Evolutionary conservation across 2,797 vertebrate species (phyloP), one percentile per base, ranked within the genome.

Genomic region (Enteromius paludinosus): DNA sequence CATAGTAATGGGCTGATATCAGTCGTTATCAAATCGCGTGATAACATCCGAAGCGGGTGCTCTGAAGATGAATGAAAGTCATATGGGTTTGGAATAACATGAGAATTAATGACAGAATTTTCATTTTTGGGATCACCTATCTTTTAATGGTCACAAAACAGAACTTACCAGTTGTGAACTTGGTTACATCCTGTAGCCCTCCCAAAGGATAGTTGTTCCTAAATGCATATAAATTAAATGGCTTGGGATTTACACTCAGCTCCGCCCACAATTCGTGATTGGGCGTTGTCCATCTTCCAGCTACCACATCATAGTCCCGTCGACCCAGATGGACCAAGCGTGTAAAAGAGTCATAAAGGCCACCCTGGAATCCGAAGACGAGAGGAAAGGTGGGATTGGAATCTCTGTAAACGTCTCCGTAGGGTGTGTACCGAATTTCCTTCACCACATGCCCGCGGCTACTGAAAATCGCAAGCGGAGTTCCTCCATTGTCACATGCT

Each of bases 171-270:
- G 97, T 98, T 61, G 95, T 97, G 81, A 96, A 96, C 87, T 94
- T 95, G 15, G 93, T 92, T 78, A 96, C 94, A n/a, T 88, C 87
- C 49, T 87, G 87, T 23, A 83, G 70, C 2, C 17, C 85, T 77
- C 97, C 97, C 1, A 97, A 94, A 0, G 98, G 98, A 86, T 98
- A 98, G 91, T 99, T 99, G 84, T 97, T 98, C 92, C 96, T 97
- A 91, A 99, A 99, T 0, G 97, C 94, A 80, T 99, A 99, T 88
- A 99, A 91, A 90, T 99, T 99, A 85, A 99, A 98, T 0, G 98
- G 98, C 68, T 95, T 97, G 2, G 97, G 98, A 85, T 96, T 93
- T 74, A 91, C 92, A 87, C 97, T 98, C 90, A 99, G 90, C 83
- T 96, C 95, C 35, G 93, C 94, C 98, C 98, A 99, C 86, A 99